Evolutionary conservation across 2,113 vertebrate species (phyloP), one percentile per base, ranked within the genome.

Genomic region (Trochalopteron elliotii): DNA sequence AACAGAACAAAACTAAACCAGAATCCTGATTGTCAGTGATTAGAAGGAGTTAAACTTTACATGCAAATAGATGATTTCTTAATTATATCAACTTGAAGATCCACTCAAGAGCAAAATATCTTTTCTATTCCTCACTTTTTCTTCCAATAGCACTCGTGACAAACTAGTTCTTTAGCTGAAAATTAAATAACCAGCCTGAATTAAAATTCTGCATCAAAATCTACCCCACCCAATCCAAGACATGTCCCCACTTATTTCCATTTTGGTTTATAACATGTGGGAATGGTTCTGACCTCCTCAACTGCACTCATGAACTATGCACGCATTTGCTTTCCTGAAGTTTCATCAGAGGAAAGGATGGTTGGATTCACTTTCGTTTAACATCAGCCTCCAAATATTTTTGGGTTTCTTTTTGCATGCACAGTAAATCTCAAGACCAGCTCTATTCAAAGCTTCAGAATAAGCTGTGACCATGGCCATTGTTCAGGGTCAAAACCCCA

Each of bases 141-240:
- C 33, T 49, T 89, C 23, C 1, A 0, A 33, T 22, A 59, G 27
- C 1, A 1, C 23, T 53, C 1, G 0, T 25, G 8, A 69, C 23
- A 83, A 87, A 82, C 27, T 55, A 87, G 11, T 65, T 69, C 24
- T 89, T 57, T 12, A 75, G 23, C 33, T 91, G 55, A 87, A 78
- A 87, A 1, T 2, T 0, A 70, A 89, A 52, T 31, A 77, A 42
- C 9, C 37, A 87, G 69, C 44, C 47, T 47, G 21, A 88, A 72
- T 12, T 24, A 39, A 87, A 91, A 87, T 14, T 45, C 40, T 50
- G 44, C 2, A 1, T 57, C 86, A 61, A 81, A 96, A 70, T 23
- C 21, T 74, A 60, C 52, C 20, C 28, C 25, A 37, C 25, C 24
- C 30, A 28, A 31, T 15, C 19, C 3, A 17, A 87, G 15, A 42